Evolutionary conservation across 2,888 invertebrate genomes (phyloP), one percentile per base, ranked within the genome.

Genomic region (Blastobasis lacticolella): DNA sequence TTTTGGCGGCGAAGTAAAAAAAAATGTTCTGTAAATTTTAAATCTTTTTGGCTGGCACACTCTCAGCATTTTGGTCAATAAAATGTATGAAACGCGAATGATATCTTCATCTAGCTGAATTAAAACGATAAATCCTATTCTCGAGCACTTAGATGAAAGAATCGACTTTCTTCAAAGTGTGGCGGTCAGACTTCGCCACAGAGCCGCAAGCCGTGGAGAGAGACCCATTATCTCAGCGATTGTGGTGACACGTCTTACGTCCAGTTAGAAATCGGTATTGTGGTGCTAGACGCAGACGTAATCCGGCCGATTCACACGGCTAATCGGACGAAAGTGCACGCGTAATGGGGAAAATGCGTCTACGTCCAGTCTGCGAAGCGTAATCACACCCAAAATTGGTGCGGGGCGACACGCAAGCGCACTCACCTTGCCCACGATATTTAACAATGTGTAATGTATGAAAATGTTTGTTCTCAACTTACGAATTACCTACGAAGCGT

Each of bases 321-420:
- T 64, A 57, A 60, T 59, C 58, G 57, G 58, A 67, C 54, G 68
- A 77, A 78, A 77, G 75, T 71, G 57, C 60, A 60, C 57, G 56
- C 60, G 64, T 70, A 65, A 66, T 71, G 65, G 71, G 57, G 56
- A 57, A 65, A 71, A 72, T 56, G 48, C 59, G 67, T 68, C 67
- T 66, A 57, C 61, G 60, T 61, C 66, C 63, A 51, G 66, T 70
- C 66, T 67, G 61, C 59, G 51, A 58, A 55, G 56, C 59, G 61
- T 68, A 73, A 73, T 71, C 67, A 68, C 73, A 64, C 61, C 69
- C 69, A 61, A 78, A 80, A 77, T 77, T 71, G 69, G 67, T 69
- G 67, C 68, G 65, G 63, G 60, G 59, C 59, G 70, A 63, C 76
- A 77, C 75, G 76, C 75, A 56, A 74, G 62, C 66, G 43, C 23